Base-by-base conservation (phyloP, 2,888 invertebrate genomes). In the Bembecia ichneumoniformis region DNA sequence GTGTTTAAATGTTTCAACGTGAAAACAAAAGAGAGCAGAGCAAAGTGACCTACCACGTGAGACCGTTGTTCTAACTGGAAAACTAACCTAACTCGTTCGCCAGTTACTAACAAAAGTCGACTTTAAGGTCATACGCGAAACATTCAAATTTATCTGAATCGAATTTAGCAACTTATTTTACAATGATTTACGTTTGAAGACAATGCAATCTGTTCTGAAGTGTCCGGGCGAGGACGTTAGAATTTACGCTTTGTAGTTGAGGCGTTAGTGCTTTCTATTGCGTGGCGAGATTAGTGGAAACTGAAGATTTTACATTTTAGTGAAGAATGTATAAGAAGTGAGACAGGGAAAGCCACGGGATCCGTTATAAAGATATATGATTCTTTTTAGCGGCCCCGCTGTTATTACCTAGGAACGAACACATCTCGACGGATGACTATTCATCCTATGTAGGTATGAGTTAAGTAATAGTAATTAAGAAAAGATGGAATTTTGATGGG, bases 331-430 rank as follows among this genome's bases (percentile, higher is more conserved):
- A 79, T 76, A 81, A 76, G 70, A 68, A 80, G 78, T 82, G 77
- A 79, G 74, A 78, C 80, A 75, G 66, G 77, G 77, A 82, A 83
- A 82, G 82, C 81, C 75, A 66, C 66, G 71, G 75, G 77, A 80
- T 81, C 75, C 73, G 73, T 77, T 84, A 86, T 86, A 86, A 84
- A 86, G 86, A 86, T 82, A 81, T 84, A 86, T 86, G 84, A 84
- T 84, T 86, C 86, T 83, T 86, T 82, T 81, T 83, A 83, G 71
- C 69, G 68, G 71, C 65, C 58, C 66, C 73, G 78, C 71, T 80
- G 73, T 74, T 77, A 80, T 76, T 58, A 70, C 69, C 66, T 66
- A 73, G 77, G 76, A 75, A 78, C 79, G 78, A 79, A 77, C 76
- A 69, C 72, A 66, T 66, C 68, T n/a, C n/a, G n/a, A n/a, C n/a